phyloP scores from a whole-genome alignment of 2,113 vertebrate species.

The Ranitomeya variabilis region DNA sequence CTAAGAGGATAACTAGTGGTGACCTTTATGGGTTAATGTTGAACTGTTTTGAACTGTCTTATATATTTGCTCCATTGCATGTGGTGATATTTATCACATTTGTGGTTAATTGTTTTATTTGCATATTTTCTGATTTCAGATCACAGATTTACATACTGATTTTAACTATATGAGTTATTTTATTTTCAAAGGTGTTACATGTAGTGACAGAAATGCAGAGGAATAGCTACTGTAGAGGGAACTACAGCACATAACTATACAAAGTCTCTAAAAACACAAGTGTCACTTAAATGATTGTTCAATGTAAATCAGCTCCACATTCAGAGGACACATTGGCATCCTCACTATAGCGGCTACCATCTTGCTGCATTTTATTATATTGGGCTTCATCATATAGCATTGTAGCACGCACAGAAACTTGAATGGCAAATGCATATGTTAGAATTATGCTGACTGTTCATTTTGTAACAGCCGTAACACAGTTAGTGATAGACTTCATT shows the following conservation, averaged over 20 bases:
- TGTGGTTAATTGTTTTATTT: background rate
- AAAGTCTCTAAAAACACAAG: background rate
- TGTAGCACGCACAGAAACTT: background rate
- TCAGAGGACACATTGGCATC: background rate
- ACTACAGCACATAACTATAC: background rate
- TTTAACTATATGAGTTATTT: background rate
- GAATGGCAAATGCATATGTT: conserved; percentile 19
- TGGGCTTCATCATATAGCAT: no score
- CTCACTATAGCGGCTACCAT: background rate
- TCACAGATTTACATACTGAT: background rate
- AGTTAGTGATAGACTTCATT: conserved; percentile 9
- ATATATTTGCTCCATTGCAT: background rate
- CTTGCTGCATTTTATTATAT: background rate
- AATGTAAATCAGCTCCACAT: background rate
- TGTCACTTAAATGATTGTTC: background rate
- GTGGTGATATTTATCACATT: background rate
- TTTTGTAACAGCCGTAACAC: background rate
- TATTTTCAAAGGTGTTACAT: background rate
- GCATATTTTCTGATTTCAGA: background rate
- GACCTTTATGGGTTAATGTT: no score
- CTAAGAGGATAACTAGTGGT: no score
- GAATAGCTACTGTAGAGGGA: background rate
- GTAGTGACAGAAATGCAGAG: background rate
- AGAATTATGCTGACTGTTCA: background rate
- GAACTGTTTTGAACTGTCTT: no score